phyloP scores from a whole-genome alignment of 2,888 invertebrate species.

The Cerastis rubricosa region DNA sequence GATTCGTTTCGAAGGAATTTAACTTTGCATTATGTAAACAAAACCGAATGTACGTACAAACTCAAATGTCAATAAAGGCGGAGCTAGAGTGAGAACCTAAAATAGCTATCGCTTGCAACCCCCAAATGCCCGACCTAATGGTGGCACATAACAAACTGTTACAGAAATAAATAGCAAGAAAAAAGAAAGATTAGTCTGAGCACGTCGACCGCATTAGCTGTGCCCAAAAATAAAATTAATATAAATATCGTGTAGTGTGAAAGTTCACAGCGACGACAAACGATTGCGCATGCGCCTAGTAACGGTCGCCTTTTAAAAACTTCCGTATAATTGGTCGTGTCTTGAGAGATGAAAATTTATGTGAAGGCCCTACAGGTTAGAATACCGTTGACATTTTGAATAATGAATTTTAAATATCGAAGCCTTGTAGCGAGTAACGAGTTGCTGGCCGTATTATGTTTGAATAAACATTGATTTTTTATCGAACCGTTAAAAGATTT shows the following conservation, averaged over 20 bases:
- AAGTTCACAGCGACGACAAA: slow-evolving; percentile 87
- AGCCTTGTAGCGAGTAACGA: slow-evolving; percentile 47
- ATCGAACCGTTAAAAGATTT: slow-evolving; percentile 50
- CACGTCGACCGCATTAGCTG: slow-evolving; percentile 82
- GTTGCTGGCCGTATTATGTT: slow-evolving; percentile 52
- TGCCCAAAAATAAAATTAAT: slow-evolving; percentile 88
- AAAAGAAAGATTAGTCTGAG: slow-evolving; percentile 82
- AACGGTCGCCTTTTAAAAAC: slow-evolving; percentile 77
- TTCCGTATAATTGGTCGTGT: slow-evolving; percentile 77
- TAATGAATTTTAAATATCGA: slow-evolving; percentile 73
- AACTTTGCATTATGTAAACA: slow-evolving; percentile 30
- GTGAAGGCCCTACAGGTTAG: slow-evolving; percentile 71
- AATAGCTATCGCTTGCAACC: slow-evolving; percentile 76
- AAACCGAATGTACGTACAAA: slow-evolving; percentile 19
- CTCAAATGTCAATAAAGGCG: slow-evolving; percentile 44
- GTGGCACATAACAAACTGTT: slow-evolving; percentile 84
- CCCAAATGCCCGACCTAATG: slow-evolving; percentile 82
- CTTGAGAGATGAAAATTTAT: slow-evolving; percentile 78
- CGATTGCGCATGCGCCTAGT: slow-evolving; percentile 77
- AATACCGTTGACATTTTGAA: slow-evolving; percentile 72
- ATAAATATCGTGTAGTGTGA: slow-evolving; percentile 81
- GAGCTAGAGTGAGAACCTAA: slow-evolving; percentile 61
- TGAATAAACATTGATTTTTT: slow-evolving; percentile 61
- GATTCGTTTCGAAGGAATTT: slow-evolving; percentile 24
- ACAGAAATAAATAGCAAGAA: slow-evolving; percentile 85